Evolutionary conservation across 2,113 vertebrate species (phyloP), one percentile per base, ranked within the genome.

Genomic region (Pampusana beccarii): DNA sequence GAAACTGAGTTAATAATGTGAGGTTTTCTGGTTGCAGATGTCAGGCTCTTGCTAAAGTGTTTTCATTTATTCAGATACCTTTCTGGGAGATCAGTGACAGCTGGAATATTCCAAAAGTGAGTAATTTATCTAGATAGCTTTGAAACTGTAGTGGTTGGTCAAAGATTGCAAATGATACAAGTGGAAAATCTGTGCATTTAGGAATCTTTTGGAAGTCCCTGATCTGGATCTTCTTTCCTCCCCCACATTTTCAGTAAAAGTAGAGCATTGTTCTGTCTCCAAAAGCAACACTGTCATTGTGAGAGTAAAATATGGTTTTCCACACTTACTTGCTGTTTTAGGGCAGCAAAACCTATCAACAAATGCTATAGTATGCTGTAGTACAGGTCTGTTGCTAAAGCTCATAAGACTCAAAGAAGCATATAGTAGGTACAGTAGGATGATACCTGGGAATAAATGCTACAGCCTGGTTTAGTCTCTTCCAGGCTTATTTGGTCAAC

Each of bases 71-170:
- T 96, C 85, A 90, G 81, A 33, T 34, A 46, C 92, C 36, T 83
- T 94, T 93, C 81, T 93, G 67, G 71, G 67, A 86, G 81, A 94
- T 80, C 60, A 83, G 66, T 62, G 79, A 92, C 90, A 94, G 78
- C 85, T 96, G 51, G 67, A 92, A 73, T 83, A 77, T 90, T 96
- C 74, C 33, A 90, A 56, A 95, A 94, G 74, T 80, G 90, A 95
- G 67, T 95, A 10, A 93, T 89, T 92, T 85, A 53, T 82, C 73
- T 75, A 91, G 57, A 89, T 62, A 69, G 78, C 34, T 93, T 88
- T 53, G 80, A 97, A 79, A 53, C 26, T 83, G 25, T 42, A 72
- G 42, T 65, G 24, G 19, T 24, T 82, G 36, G 24, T 93, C 77
- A 72, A 75, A 88, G 73, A 84, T 4, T 69, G 24, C 54, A 77